A percentile compares a stretch with the other conserved stretches of the same genome.
phyloP scores from a whole-genome alignment of 2,113 vertebrate species.

The Cottus gobio region DNA sequence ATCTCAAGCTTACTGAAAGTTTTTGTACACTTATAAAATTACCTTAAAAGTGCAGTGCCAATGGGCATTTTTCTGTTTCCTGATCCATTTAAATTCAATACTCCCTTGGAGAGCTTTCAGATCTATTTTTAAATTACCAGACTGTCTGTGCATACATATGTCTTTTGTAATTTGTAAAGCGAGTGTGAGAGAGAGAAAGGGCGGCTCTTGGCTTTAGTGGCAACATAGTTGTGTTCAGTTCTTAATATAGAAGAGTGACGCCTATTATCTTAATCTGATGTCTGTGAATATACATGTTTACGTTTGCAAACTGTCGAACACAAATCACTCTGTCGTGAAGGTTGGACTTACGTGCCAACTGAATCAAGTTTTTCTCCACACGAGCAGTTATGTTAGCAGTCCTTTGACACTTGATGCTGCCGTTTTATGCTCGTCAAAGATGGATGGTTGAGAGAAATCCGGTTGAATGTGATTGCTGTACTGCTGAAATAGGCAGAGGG shows the following conservation, averaged over 20 bases:
- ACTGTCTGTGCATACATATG: conserved; percentile 46
- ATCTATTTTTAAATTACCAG: conserved; percentile 71
- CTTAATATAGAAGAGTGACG: conserved; percentile 22
- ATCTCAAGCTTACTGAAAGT: background rate
- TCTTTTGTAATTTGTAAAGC: conserved; percentile 54
- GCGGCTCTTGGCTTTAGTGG: conserved; percentile 12
- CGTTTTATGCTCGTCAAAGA: background rate
- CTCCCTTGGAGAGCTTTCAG: conserved; percentile 44
- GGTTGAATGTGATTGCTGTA: background rate
- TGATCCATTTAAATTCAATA: conserved; percentile 58
- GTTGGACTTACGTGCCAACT: background rate
- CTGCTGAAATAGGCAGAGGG: background rate
- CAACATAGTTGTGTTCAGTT: conserved; percentile 18
- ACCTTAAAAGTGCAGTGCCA: conserved; percentile 33
- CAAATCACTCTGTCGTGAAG: background rate
- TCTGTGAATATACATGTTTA: background rate
- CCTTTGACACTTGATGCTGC: background rate
- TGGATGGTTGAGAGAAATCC: conserved; percentile 3
- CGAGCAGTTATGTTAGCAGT: background rate
- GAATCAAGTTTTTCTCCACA: conserved; percentile 8
- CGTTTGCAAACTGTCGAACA: background rate
- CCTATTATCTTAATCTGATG: conserved; percentile 6
- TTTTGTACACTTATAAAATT: conserved; percentile 32
- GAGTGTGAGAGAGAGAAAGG: background rate
- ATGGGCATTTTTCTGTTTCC: conserved; percentile 18